These are phyloP conservation scores for Napeogenes sylphis DNA, from an alignment of 2,888 invertebrate genomes.

Conservation along the genomic window DNA sequence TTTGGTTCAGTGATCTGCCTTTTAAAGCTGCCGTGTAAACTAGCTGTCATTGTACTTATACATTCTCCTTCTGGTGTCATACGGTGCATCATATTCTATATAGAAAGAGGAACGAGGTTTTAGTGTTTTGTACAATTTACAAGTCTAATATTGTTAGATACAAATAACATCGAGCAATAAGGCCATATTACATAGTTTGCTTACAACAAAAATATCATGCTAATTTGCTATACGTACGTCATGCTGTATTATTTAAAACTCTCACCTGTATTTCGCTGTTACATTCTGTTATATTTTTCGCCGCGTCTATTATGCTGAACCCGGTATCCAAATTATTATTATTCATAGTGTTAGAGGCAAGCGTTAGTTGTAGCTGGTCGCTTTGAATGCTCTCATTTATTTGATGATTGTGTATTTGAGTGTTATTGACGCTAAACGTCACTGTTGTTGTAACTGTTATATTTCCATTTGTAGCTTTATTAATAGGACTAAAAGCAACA, in stretches of 20 bases:
- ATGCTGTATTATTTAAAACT: conserved; percentile 37
- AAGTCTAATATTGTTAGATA: conserved; percentile 21
- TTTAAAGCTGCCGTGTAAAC: conserved; percentile 81
- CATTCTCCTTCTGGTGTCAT: conserved; percentile 84
- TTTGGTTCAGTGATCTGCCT: conserved; percentile 74
- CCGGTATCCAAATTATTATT: conserved; percentile 63
- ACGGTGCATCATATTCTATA: conserved; percentile 82
- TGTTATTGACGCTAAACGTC: conserved; percentile 85
- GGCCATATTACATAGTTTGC: conserved; percentile 19
- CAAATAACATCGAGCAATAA: conserved; percentile 37
- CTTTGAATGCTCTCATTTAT: conserved; percentile 70
- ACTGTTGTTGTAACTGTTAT: conserved; percentile 92
- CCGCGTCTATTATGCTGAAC: conserved; percentile 57
- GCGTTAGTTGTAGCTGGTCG: conserved; percentile 74
- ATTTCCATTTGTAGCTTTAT: conserved; percentile 79
- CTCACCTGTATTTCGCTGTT: conserved; percentile 70
- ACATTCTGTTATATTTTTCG: conserved; percentile 55
- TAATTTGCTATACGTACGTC: conserved; percentile 38
- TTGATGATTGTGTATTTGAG: conserved; percentile 74
- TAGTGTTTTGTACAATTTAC: conserved; percentile 28
- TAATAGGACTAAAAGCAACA: conserved; percentile 66
- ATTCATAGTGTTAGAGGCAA: conserved; percentile 71
- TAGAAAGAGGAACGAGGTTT: conserved; percentile 61
- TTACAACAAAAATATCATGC: conserved; percentile 35
- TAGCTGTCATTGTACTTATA: conserved; percentile 79